phyloP scores from a whole-genome alignment of 2,113 vertebrate genomes.

The Candoia aspera region DNA sequence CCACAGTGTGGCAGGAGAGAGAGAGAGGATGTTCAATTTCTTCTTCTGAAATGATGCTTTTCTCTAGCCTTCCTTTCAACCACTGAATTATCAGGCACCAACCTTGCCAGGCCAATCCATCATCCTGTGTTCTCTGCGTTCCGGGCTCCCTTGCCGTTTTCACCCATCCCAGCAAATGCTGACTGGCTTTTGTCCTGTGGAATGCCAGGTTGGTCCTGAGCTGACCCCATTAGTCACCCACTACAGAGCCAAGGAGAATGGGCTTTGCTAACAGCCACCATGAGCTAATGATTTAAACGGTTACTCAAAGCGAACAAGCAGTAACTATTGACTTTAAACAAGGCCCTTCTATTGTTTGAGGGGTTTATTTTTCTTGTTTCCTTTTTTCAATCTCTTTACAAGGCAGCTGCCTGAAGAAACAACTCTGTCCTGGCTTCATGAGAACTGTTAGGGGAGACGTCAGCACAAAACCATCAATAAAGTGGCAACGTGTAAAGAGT shows the following conservation, averaged over 20 bases:
- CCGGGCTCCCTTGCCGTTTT: not conserved
- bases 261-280: not conserved
- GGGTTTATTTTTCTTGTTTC: not conserved
- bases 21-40: not conserved
- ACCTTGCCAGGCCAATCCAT: constrained; percentile 9
- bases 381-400: not conserved
- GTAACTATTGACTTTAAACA: constrained; percentile 31
- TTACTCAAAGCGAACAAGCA: not conserved
- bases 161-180: not conserved
- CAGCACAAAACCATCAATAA: not conserved
- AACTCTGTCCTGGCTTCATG: fast-evolving
- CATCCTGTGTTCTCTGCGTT: not conserved
- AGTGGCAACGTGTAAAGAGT: not conserved
- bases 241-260: fast-evolving
- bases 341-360: not conserved
- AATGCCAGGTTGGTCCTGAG: fast-evolving
- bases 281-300: constrained; percentile 11
- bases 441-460: fast-evolving
- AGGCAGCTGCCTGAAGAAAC: not conserved
- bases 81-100: not conserved
- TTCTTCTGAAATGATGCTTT: not conserved
- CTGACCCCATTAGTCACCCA: not conserved
- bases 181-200: not conserved
- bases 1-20: not conserved
- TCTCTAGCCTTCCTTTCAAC: not conserved